Percentiles rank a stretch among this genome's conserved stretches.
phyloP scores from a whole-genome alignment of 2,113 vertebrate genomes.

The Sinocyclocheilus grahami region DNA sequence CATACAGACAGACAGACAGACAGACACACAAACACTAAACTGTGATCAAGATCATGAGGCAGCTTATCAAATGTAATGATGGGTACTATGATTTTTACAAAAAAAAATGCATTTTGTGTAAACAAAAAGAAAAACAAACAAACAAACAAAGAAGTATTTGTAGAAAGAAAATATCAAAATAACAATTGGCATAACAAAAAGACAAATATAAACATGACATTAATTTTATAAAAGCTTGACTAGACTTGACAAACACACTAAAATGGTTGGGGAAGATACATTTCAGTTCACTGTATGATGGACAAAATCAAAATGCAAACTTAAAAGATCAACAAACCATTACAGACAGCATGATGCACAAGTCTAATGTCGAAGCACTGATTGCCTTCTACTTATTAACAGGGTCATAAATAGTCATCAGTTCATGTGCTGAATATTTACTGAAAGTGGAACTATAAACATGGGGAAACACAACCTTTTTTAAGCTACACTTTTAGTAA shows the following conservation, averaged over 20 bases:
- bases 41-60: not conserved
- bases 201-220: not conserved
- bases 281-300: not conserved
- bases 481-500: not conserved
- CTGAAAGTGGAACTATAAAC: slow-evolving; percentile 10
- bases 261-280: not conserved
- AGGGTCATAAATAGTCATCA: not conserved
- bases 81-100: too few relatives aligned
- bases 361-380: slow-evolving; percentile 22
- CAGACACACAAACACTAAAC: not conserved
- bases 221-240: not conserved
- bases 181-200: not conserved
- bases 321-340: slow-evolving; percentile 11
- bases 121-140: too few relatives aligned
- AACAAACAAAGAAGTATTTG: not conserved
- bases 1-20: not conserved
- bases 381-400: slow-evolving; percentile 16
- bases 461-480: not conserved
- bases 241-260: not conserved
- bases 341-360: slow-evolving; percentile 31
- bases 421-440: not conserved
- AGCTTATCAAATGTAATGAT: not conserved
- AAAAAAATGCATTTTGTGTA: not conserved
- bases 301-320: not conserved
- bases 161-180: not conserved